Evolutionary conservation across 2,113 vertebrate genomes (phyloP).

Genomic region (Vulpes ferrilata): DNA sequence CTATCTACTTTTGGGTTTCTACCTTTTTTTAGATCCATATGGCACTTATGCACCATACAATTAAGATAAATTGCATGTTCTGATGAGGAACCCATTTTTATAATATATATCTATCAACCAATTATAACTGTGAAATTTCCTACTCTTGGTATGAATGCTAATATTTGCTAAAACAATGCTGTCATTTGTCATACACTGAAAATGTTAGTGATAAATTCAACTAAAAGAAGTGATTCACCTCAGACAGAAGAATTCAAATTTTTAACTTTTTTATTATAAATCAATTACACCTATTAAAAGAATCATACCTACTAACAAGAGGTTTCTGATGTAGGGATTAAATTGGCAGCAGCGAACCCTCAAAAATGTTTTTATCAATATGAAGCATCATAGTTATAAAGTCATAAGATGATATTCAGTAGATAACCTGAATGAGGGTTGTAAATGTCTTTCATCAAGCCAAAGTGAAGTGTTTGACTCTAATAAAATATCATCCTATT

Average conservation of each 20-base stretch:
- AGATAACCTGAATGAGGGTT: constrained; percentile 40
- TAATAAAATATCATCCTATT: background rate
- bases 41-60: background rate
- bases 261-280: constrained; percentile 61
- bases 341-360: background rate
- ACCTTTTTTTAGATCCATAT: background rate
- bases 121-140: background rate
- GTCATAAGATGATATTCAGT: constrained; percentile 39
- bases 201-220: background rate
- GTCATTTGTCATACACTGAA: background rate
- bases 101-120: background rate
- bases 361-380: background rate
- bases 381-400: constrained; percentile 65
- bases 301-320: background rate
- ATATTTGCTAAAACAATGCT: background rate
- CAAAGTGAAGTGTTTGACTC: background rate
- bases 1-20: background rate
- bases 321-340: background rate
- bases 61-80: background rate
- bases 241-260: constrained; percentile 36
- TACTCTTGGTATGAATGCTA: background rate
- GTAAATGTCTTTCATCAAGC: background rate
- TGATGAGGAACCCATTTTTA: background rate
- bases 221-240: background rate
- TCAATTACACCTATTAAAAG: background rate